Percentiles rank a stretch among this genome's conserved stretches.
These are phyloP conservation scores for Capitulum mitella DNA, from an alignment of 2,888 invertebrate genomes.

Conservation along the genomic window DNA sequence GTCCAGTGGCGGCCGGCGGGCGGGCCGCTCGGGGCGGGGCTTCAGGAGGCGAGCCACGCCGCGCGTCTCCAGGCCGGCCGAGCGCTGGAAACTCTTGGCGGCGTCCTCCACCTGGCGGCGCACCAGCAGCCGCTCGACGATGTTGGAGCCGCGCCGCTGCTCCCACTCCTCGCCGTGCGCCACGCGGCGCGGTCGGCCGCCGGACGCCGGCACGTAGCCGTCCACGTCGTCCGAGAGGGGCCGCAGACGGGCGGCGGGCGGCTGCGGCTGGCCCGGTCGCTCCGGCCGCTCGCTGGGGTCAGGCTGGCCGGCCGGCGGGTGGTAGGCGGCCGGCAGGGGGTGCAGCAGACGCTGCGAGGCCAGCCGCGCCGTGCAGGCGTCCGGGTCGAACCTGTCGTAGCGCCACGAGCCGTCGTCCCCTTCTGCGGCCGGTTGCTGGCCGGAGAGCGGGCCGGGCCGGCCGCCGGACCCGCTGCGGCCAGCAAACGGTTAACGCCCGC, in stretches of 20 bases:
- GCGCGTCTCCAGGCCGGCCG: conserved; percentile 7
- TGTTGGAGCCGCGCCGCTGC: conserved; percentile 4
- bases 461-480: neutral
- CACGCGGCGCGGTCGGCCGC: neutral
- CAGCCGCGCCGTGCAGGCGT: neutral
- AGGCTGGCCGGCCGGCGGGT: neutral
- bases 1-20: neutral
- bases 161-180: conserved; percentile 21
- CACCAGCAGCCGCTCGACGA: conserved; percentile 21
- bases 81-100: neutral
- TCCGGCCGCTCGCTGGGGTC: neutral
- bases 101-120: conserved; percentile 19
- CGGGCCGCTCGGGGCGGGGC: neutral
- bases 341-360: neutral
- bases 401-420: conserved; percentile 13
- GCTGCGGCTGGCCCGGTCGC: neutral
- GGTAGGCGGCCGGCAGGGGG: neutral
- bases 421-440: too few relatives aligned
- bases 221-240: neutral
- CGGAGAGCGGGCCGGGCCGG: too few relatives aligned
- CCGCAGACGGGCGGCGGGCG: neutral
- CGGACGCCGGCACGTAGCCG: neutral
- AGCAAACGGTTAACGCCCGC: neutral
- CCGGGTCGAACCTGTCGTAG: conserved; percentile 4
- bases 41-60: neutral